phyloP scores from a whole-genome alignment of 2,113 vertebrate genomes.

The Hydrochoerus hydrochaeris region DNA sequence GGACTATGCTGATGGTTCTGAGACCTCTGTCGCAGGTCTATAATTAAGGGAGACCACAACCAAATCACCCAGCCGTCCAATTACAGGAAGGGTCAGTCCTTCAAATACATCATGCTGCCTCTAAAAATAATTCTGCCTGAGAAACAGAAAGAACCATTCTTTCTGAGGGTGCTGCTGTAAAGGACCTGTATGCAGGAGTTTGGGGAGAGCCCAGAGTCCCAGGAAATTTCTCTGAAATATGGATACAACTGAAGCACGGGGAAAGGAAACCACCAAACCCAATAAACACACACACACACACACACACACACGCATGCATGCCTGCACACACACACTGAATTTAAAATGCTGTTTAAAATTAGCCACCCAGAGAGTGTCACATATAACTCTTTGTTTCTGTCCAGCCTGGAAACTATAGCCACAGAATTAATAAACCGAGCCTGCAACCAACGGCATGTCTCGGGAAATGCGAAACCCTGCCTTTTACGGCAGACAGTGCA shows the following conservation, averaged over 20 bases:
- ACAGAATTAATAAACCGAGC: constrained; percentile 32
- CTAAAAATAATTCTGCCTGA: constrained; percentile 68
- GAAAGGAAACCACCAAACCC: constrained; percentile 25
- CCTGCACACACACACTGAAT: not conserved
- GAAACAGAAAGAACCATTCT: not conserved
- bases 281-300: not conserved
- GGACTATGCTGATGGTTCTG: constrained; percentile 16
- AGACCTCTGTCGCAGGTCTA: constrained; percentile 26
- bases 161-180: constrained; percentile 6
- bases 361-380: not conserved
- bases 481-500: not conserved
- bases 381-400: not conserved
- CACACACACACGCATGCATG: too few relatives aligned
- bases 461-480: not conserved
- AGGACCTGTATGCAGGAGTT: not conserved
- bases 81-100: constrained; percentile 67
- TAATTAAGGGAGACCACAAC: constrained; percentile 75
- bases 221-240: constrained; percentile 18
- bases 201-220: not conserved
- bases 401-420: not conserved
- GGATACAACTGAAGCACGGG: not conserved
- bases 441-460: not conserved
- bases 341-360: constrained; percentile 25
- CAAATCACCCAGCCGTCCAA: constrained; percentile 41
- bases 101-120: constrained; percentile 54